Percentiles rank a stretch among this genome's conserved stretches.
Conservation (phyloP, 2,888 invertebrate species). For the Lasioglossum morio region DNA sequence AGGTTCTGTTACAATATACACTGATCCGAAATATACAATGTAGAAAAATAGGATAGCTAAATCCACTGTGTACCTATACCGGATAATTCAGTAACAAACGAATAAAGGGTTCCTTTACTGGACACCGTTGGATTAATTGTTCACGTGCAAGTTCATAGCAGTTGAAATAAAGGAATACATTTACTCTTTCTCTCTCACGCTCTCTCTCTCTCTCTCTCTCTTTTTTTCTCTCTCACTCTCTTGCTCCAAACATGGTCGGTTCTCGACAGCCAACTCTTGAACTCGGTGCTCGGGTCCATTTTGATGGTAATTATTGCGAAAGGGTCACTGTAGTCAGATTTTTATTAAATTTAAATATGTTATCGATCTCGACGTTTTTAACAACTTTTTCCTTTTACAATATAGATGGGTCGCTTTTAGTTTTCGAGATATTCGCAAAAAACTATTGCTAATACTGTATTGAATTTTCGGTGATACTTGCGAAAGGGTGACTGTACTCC, state of each 20-base stretch:
- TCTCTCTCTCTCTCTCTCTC: not conserved
- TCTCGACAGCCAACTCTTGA: not conserved
- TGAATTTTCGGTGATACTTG: too few relatives aligned
- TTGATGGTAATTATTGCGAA: not conserved
- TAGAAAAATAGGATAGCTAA: constrained; percentile 81
- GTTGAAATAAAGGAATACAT: constrained; percentile 36
- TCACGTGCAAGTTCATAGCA: constrained; percentile 18
- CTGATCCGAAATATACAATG: constrained; percentile 74
- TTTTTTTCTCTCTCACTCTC: too few relatives aligned
- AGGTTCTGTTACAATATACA: constrained; percentile 43
- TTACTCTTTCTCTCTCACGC: not conserved
- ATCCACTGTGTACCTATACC: constrained; percentile 57
- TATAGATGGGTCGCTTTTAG: too few relatives aligned
- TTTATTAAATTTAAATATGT: too few relatives aligned
- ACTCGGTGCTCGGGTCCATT: not conserved
- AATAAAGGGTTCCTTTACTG: constrained; percentile 15
- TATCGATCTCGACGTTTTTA: too few relatives aligned
- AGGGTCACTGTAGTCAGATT: too few relatives aligned
- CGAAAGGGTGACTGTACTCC: too few relatives aligned
- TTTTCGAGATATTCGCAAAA: too few relatives aligned
- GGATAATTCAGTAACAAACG: constrained; percentile 55
- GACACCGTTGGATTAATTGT: constrained; percentile 18
- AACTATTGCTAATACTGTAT: too few relatives aligned
- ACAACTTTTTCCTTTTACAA: too few relatives aligned
- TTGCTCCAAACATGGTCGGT: not conserved